Conservation (phyloP, 2,888 invertebrate species). For the Eristalis arbustorum region DNA sequence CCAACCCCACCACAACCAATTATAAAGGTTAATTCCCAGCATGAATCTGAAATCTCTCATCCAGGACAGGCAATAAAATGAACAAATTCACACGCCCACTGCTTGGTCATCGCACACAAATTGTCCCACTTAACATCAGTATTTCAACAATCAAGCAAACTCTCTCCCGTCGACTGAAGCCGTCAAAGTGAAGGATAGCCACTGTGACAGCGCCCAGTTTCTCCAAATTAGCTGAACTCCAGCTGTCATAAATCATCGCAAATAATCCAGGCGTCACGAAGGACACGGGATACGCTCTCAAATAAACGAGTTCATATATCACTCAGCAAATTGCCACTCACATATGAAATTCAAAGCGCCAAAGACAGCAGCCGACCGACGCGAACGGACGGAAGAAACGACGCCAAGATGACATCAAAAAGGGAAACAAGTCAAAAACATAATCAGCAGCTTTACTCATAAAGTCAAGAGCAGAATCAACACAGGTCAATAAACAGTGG, state of each 20-base stretch:
- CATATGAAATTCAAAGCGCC: conserved; percentile 34
- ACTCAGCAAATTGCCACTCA: conserved; percentile 32
- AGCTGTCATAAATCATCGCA: not conserved
- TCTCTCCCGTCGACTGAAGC: not conserved
- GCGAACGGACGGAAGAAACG: no score
- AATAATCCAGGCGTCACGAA: not conserved
- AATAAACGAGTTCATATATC: conserved; percentile 26
- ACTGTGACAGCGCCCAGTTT: not conserved
- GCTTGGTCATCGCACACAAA: no score
- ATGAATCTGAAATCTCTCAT: no score
- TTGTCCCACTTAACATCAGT: no score
- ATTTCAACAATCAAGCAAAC: not conserved
- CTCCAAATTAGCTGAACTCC: not conserved
- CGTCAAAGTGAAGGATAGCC: not conserved
- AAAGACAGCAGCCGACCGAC: not conserved
- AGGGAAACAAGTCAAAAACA: not conserved
- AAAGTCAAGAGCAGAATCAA: conserved; percentile 56
- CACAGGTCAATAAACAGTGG: conserved; percentile 58
- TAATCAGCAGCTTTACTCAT: conserved; percentile 36
- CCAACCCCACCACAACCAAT: no score
- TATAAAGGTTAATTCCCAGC: no score
- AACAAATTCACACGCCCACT: no score
- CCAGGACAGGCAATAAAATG: no score
- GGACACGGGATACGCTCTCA: not conserved
- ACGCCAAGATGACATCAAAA: not conserved